phyloP scores from a whole-genome alignment of 1,140 invertebrate species.

The Hetaerina americana region DNA sequence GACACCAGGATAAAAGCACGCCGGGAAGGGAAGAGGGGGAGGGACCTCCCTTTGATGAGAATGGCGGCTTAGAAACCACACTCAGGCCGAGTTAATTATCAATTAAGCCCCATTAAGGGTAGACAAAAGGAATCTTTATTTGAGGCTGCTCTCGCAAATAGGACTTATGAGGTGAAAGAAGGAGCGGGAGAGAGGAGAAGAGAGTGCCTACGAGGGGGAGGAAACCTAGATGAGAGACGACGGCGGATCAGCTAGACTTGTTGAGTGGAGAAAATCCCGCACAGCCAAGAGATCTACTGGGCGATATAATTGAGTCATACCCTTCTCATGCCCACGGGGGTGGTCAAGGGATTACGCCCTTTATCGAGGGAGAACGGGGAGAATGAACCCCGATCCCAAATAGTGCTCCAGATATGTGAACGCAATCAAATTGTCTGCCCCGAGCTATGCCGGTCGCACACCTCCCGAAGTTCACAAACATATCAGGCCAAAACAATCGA shows the following conservation, averaged over 20 bases:
- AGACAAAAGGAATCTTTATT: neutral
- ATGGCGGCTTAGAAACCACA: neutral
- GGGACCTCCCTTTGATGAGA: neutral
- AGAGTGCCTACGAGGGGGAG: too few species aligned
- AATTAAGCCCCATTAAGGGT: neutral
- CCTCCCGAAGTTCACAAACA: too few species aligned
- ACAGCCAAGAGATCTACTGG: neutral
- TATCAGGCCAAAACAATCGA: too few species aligned
- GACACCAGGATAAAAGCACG: too few species aligned
- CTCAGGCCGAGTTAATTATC: neutral
- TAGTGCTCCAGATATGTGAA: too few species aligned
- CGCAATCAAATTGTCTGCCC: too few species aligned
- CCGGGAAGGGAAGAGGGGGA: neutral
- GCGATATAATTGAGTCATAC: neutral
- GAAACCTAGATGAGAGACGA: neutral
- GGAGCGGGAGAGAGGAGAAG: too few species aligned
- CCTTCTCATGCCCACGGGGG: neutral
- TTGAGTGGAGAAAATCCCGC: neutral
- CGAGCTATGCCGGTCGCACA: too few species aligned
- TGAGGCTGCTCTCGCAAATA: neutral
- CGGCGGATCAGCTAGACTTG: neutral
- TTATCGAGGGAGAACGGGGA: neutral
- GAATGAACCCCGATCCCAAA: neutral
- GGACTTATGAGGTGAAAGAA: neutral
- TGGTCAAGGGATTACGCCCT: neutral